These are phyloP conservation scores for Leptodirus hochenwartii DNA, from an alignment of 2,888 invertebrate species.

Conservation along the genomic window DNA sequence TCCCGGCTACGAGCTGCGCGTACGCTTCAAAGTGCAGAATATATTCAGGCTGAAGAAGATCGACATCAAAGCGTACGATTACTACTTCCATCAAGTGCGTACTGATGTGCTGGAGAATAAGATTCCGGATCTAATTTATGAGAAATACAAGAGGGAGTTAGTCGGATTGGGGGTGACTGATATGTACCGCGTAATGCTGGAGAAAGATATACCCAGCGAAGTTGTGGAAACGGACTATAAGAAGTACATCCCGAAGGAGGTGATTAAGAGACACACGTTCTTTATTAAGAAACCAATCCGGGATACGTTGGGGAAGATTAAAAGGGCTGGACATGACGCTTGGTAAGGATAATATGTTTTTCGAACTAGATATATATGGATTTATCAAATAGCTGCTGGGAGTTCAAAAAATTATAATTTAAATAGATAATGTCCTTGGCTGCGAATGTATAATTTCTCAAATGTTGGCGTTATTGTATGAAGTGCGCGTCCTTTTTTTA, in stretches of 20 bases:
- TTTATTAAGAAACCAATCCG: conserved; percentile 62
- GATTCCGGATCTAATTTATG: conserved; percentile 63
- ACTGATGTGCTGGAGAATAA: conserved; percentile 63
- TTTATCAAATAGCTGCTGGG: not conserved
- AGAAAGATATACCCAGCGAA: conserved; percentile 46
- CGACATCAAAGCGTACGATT: conserved; percentile 63
- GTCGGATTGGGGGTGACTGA: conserved; percentile 74
- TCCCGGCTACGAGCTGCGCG: conserved; percentile 51
- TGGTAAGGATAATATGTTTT: conserved; percentile 27
- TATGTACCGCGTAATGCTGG: conserved; percentile 71
- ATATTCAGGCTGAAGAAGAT: conserved; percentile 41
- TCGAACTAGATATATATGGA: not conserved
- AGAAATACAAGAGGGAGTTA: conserved; percentile 56
- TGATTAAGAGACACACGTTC: conserved; percentile 53
- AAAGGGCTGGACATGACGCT: conserved; percentile 40
- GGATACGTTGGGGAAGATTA: conserved; percentile 38
- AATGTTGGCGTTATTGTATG: too few species aligned
- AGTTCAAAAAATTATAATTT: not conserved
- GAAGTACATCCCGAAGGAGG: conserved; percentile 65
- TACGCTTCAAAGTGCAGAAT: conserved; percentile 59
- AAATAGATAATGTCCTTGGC: too few species aligned
- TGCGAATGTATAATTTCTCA: too few species aligned
- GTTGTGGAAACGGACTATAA: conserved; percentile 61
- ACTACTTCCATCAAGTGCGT: conserved; percentile 71
- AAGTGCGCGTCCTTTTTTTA: too few species aligned